Evolutionary conservation across 2,113 vertebrate genomes (phyloP), one percentile per base, ranked within the genome.

Genomic region (Amia ocellicauda): DNA sequence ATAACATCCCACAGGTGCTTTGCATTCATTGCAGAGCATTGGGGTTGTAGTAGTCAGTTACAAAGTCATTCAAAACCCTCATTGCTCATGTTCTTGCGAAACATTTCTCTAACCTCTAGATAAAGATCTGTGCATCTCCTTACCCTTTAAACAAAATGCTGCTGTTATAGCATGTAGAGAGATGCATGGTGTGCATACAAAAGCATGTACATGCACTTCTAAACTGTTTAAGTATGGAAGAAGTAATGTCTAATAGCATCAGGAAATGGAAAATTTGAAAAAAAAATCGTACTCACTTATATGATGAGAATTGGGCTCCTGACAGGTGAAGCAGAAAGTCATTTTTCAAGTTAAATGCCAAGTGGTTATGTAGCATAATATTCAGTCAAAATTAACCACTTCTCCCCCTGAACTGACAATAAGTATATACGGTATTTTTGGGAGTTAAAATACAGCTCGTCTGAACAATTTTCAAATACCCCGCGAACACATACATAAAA

Each of bases 311-410:
- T 91, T 86, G 89, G 87, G 78, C 84, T 84, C 88, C 90, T 93
- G 92, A 91, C 92, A 91, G 93, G 90, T 93, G 91, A 95, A 92
- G 93, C 94, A 94, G 93, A 95, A 94, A 95, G 86, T 89, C 91
- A 94, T 97, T 96, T 95, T 91, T 98, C 94, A 94, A 93, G 91
- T 93, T 93, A 96, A 96, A 96, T 97, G 95, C 93, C 94, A 96
- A 92, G 91, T 89, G 91, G 93, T 94, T 93, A 92, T 92, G 92
- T 91, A 91, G 92, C 90, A 92, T 93, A 93, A 94, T 91, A 93
- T 93, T 93, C 91, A 89, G 91, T 93, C 90, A 90, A 90, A 94
- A 93, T 94, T 91, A 95, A 97, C 91, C 91, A 91, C 85, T 89
- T 93, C 86, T 86, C 84, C 49, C 88, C 86, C 91, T 85, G 86